Base-by-base conservation (phyloP, 2,113 vertebrate species). In the Petromus typicus region DNA sequence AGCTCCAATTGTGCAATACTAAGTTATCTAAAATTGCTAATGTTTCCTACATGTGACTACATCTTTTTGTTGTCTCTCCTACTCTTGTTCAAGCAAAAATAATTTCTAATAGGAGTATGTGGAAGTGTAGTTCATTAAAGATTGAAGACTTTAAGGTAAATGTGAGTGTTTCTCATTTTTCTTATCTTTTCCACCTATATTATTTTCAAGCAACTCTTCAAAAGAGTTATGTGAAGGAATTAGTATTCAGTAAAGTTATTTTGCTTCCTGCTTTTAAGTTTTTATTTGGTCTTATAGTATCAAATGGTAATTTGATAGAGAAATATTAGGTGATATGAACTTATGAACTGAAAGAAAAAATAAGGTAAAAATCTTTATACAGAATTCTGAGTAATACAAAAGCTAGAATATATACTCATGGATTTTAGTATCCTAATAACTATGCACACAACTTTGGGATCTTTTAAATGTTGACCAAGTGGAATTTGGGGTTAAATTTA, bases 381-480 rank as follows among this genome's bases (percentile, higher is more conserved):
- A 94, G 84, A 54, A 84, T 57, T 96, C 69, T 83, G 64, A 75
- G 73, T 95, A 92, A 89, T 40, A 76, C 40, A 92, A 92, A 51
- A 92, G 78, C 78, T 92, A 94, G 87, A 95, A 83, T 82, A 88
- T 54, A 89, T 45, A 78, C 30, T 3, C 88, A 59, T 51, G 57
- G 23, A 84, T 94, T 96, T 96, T 51, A 94, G 79, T 73, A 94
- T 86, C 88, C 76, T 86, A 67, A 81, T 84, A 78, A 95, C 61
- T 90, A 61, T 34, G 30, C 61, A 90, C n/a, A 93, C 22, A 95
- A 89, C 82, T 89, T 57, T 91, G 48, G 37, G 81, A 56, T 89
- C 86, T 93, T 95, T 90, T 78, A 97, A 91, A 83, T 83, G 94
- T 86, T 96, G n/a, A 97, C n/a, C 40, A 95, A 71, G 43, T 95